Conservation (phyloP, 1,140 invertebrate species). For the Plutomurus gul region DNA sequence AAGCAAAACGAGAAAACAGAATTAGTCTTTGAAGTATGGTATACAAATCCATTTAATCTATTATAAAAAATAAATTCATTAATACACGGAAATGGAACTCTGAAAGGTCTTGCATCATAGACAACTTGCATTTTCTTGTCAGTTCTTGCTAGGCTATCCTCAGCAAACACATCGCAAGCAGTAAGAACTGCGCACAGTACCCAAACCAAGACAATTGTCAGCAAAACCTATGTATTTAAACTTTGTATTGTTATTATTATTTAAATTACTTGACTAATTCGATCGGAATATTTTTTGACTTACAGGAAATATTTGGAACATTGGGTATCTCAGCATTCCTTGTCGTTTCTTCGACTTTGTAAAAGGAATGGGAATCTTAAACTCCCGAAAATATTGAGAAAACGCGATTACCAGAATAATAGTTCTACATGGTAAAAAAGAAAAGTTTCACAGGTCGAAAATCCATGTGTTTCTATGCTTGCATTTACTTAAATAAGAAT, state of each 20-base stretch:
- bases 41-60: neutral
- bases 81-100: slow-evolving; percentile 64
- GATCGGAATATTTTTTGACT: slow-evolving; percentile 58
- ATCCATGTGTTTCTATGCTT: neutral
- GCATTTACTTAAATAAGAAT: neutral
- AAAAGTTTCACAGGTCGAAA: neutral
- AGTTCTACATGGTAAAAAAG: slow-evolving; percentile 69
- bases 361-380: slow-evolving; percentile 66
- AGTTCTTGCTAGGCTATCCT: slow-evolving; percentile 72
- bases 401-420: slow-evolving; percentile 77
- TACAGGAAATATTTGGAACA: slow-evolving; percentile 49
- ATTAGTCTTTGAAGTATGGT: neutral
- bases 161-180: slow-evolving; percentile 65
- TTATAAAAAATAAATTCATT: neutral
- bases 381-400: slow-evolving; percentile 75
- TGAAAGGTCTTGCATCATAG: slow-evolving; percentile 80
- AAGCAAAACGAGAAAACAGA: slow-evolving; percentile 36
- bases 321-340: slow-evolving; percentile 57
- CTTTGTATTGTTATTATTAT: neutral
- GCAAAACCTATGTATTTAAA: slow-evolving; percentile 66
- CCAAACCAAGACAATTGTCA: slow-evolving; percentile 81
- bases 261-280: too few relatives aligned
- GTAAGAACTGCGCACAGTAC: slow-evolving; percentile 75
- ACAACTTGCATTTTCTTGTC: slow-evolving; percentile 73
- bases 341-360: slow-evolving; percentile 42